phyloP scores from a whole-genome alignment of 2,888 invertebrate genomes.

The Seladonia tumulorum region DNA sequence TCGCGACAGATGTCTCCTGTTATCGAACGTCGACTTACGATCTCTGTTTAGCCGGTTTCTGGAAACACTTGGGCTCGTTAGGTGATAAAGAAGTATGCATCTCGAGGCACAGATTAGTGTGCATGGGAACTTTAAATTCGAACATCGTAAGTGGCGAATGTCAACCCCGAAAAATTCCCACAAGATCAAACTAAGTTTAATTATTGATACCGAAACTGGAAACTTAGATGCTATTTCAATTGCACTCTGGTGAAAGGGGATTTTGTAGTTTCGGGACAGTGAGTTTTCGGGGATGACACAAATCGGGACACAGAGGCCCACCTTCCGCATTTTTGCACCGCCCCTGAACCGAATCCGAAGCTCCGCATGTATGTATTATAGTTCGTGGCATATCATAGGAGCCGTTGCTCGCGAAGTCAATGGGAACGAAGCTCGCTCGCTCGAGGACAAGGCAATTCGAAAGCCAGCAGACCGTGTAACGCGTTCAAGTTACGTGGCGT shows the following conservation, averaged over 20 bases:
- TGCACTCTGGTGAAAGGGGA: no score
- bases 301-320: no score
- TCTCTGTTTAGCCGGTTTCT: conserved; percentile 44
- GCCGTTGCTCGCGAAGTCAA: conserved; percentile 24
- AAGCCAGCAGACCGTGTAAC: conserved; percentile 23
- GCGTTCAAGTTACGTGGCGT: conserved; percentile 20
- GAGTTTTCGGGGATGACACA: no score
- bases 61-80: conserved; percentile 38
- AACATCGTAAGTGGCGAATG: neutral
- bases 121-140: neutral
- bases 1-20: conserved; percentile 41
- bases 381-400: neutral
- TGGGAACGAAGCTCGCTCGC: conserved; percentile 15
- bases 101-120: no score
- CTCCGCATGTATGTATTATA: neutral
- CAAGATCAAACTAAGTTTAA: neutral
- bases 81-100: neutral
- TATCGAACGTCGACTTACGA: conserved; percentile 43
- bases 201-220: neutral
- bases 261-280: no score
- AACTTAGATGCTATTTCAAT: no score
- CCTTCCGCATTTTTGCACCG: neutral
- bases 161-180: neutral
- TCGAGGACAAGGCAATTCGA: conserved; percentile 19
- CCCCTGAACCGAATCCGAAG: neutral